Conservation (phyloP, 1,140 invertebrate species). For the Drosophila equinoxialis region DNA sequence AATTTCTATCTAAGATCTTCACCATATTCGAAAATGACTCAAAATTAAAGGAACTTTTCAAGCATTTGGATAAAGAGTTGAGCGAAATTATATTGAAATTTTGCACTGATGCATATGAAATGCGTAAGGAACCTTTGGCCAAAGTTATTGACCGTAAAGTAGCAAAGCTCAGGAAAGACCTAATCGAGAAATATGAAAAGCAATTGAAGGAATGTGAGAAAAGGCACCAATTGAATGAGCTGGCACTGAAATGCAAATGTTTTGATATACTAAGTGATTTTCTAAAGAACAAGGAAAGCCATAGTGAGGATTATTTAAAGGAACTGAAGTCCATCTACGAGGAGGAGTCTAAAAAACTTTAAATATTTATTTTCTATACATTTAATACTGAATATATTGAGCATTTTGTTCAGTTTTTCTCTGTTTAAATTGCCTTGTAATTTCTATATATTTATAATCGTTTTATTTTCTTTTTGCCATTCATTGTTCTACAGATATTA, state of each 20-base stretch:
- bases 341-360: slow-evolving; percentile 15
- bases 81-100: slow-evolving; percentile 21
- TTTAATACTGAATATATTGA: slow-evolving; percentile 9
- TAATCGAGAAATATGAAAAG: slow-evolving; percentile 41
- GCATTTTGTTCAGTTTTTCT: neutral
- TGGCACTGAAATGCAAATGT: slow-evolving; percentile 34
- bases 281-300: slow-evolving; percentile 1
- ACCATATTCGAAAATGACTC: slow-evolving; percentile 30
- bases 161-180: neutral
- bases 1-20: slow-evolving; percentile 46
- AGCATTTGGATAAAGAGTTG: slow-evolving; percentile 41
- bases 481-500: slow-evolving; percentile 54
- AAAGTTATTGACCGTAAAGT: slow-evolving; percentile 29
- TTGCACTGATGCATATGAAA: slow-evolving; percentile 17
- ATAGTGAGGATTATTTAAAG: slow-evolving; percentile 33
- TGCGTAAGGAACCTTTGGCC: neutral
- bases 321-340: slow-evolving; percentile 44
- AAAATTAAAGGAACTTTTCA: slow-evolving; percentile 35
- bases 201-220: slow-evolving; percentile 26
- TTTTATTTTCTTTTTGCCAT: slow-evolving; percentile 6
- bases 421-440: neutral
- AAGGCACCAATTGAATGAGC: neutral
- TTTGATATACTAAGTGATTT: slow-evolving; percentile 42
- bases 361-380: slow-evolving; percentile 8
- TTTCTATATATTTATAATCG: neutral